phyloP scores from a whole-genome alignment of 2,888 invertebrate genomes.

The Holacanthella duospinosa region DNA sequence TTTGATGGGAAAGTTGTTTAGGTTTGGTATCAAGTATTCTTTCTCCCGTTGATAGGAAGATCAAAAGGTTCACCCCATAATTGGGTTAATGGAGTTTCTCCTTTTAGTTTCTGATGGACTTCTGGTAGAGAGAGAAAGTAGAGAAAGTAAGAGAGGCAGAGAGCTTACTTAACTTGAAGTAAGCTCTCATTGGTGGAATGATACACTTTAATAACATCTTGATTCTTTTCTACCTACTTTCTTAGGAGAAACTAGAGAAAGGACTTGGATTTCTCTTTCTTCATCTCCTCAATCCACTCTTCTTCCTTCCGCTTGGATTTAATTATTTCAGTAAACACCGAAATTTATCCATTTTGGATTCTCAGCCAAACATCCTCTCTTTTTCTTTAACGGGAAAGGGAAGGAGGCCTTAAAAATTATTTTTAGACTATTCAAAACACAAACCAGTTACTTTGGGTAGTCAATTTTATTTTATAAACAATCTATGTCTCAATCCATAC shows the following conservation, averaged over 20 bases:
- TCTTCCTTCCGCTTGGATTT: constrained; percentile 21
- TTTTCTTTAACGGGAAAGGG: too few species aligned
- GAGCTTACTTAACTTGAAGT: not conserved
- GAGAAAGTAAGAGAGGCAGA: not conserved
- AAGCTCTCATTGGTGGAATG: not conserved
- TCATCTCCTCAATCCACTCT: not conserved
- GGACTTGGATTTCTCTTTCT: not conserved
- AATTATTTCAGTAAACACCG: constrained; percentile 30
- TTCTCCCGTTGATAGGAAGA: constrained; percentile 8
- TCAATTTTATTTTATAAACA: too few species aligned
- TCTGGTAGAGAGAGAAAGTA: not conserved
- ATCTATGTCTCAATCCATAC: too few species aligned
- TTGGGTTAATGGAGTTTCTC: constrained; percentile 33
- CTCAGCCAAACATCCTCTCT: not conserved
- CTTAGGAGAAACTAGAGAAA: not conserved
- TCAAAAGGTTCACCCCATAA: constrained; percentile 27
- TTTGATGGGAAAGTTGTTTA: not conserved
- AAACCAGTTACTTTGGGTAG: too few species aligned
- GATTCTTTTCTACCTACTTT: not conserved
- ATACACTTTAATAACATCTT: constrained; percentile 3
- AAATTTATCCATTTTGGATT: constrained; percentile 10
- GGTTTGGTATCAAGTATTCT: not conserved
- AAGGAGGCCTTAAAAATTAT: too few species aligned
- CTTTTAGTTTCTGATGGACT: constrained; percentile 23
- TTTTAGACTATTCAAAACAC: too few species aligned